Base-by-base conservation (phyloP, 1,140 invertebrate genomes). In the Cylas formicarius region DNA sequence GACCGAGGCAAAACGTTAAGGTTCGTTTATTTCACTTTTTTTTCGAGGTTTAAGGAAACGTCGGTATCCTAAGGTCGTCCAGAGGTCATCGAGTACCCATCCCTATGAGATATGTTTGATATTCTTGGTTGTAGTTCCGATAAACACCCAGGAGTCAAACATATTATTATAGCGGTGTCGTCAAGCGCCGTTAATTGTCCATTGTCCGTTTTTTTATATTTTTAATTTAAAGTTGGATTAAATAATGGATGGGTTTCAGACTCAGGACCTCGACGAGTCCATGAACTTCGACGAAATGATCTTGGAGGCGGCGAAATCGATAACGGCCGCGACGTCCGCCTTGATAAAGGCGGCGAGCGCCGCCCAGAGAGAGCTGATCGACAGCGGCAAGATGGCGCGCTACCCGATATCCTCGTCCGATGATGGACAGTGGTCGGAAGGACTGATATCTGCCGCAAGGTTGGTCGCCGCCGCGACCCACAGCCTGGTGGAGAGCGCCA, bases 271-370 rank as follows among this genome's bases (percentile, higher is more conserved):
- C 2, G 90, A 94, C 65, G 90, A 97, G 67, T 86, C 78, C 45
- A 75, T 94, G 68, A 95, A 95, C 68, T 96, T 99, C 70, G 96
- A 99, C 64, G 95, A 98, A 67, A 96, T 98, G 84, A 99, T 99
- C 50, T 67, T 99, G 50, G 91, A 97, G 66, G 94, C 95, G 2
- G 94, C 94, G 8, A 97, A 97, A 70, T 95, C 92, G 0, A 98
- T 99, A 51, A 92, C 95, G 35, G 83, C 90, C 1, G 96, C 95
- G 0, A 97, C 95, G 0, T 92, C 94, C 2, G 92, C 93, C 0
- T 68, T 99, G 1, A 92, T 99, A 0, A 89, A 96, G 61, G 92
- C 94, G 1, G 95, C 96, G 0, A 94, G 91, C 36, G 86, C 90
- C 5, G 93, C 95, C 0, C 95, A 99, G 70, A 74, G 88, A 44